Evolutionary conservation across 1,140 invertebrate species (phyloP).

Genomic region (Reticulitermes speratus): DNA sequence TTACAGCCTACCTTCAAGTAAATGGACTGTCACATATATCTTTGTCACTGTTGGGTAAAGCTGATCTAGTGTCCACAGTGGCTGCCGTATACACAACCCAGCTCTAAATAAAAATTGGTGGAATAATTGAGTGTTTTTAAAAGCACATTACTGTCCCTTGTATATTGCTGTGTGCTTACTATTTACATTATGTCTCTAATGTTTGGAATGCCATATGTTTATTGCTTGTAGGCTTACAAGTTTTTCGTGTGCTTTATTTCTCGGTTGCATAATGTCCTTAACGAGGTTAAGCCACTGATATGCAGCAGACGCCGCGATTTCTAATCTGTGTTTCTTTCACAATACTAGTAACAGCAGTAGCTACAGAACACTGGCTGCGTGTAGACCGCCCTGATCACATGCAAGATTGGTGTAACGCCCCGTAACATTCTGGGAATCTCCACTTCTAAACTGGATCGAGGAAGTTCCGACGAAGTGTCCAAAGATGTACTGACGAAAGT

Average conservation of each 20-base stretch:
- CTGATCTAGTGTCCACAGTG: no score
- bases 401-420: background rate
- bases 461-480: no score
- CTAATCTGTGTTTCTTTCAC: background rate
- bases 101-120: background rate
- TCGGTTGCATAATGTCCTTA: background rate
- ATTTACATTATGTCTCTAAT: background rate
- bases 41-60: background rate
- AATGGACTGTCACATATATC: background rate
- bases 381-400: background rate
- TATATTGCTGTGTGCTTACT: background rate
- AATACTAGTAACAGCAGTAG: background rate
- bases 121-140: background rate
- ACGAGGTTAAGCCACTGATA: constrained; percentile 7
- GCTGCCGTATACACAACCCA: no score
- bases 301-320: background rate
- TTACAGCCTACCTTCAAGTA: no score
- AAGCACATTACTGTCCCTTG: background rate
- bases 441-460: background rate
- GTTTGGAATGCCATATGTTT: background rate
- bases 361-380: background rate
- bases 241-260: background rate
- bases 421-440: background rate
- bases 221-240: background rate
- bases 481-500: no score